These are phyloP conservation scores for Drosophila navojoa DNA, from an alignment of 1,140 invertebrate genomes.

Conservation along the genomic window DNA sequence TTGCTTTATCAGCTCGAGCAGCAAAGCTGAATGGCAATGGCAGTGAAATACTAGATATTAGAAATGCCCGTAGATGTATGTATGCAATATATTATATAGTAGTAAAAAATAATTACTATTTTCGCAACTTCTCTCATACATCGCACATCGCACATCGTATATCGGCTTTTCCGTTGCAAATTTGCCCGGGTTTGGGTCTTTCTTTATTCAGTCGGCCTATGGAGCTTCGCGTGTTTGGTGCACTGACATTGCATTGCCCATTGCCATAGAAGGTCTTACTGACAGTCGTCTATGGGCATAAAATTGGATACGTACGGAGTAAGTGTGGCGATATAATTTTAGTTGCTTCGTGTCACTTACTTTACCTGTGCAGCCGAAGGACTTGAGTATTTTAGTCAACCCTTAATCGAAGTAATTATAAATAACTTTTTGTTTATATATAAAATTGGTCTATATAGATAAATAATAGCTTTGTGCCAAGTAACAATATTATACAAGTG, in stretches of 20 bases:
- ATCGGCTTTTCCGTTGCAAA: slow-evolving; percentile 40
- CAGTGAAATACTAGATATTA: slow-evolving; percentile 51
- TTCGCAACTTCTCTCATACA: slow-evolving; percentile 25
- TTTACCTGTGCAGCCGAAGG: slow-evolving; percentile 1
- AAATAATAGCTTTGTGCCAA: no score
- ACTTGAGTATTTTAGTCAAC: slow-evolving; percentile 7
- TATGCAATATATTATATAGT: slow-evolving; percentile 51
- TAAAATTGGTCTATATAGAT: no score
- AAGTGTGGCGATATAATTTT: slow-evolving; percentile 32
- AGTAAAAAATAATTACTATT: slow-evolving; percentile 70
- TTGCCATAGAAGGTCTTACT: slow-evolving; percentile 39
- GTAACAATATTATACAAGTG: no score
- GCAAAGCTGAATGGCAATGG: slow-evolving; percentile 5
- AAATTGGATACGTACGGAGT: slow-evolving; percentile 27
- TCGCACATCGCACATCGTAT: slow-evolving; percentile 17
- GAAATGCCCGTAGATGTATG: slow-evolving; percentile 52
- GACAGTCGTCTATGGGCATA: slow-evolving; percentile 34
- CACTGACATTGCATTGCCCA: slow-evolving; percentile 49
- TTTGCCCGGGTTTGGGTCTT: slow-evolving; percentile 19
- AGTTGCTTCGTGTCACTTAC: slow-evolving; percentile 44
- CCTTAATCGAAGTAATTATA: slow-evolving; percentile 8
- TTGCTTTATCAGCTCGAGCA: slow-evolving; percentile 31
- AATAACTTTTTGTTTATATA: not conserved
- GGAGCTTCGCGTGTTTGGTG: slow-evolving; percentile 52
- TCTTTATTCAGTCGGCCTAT: slow-evolving; percentile 33